Conservation (phyloP, 2,113 vertebrate genomes). For the Sinosuthora webbiana region DNA sequence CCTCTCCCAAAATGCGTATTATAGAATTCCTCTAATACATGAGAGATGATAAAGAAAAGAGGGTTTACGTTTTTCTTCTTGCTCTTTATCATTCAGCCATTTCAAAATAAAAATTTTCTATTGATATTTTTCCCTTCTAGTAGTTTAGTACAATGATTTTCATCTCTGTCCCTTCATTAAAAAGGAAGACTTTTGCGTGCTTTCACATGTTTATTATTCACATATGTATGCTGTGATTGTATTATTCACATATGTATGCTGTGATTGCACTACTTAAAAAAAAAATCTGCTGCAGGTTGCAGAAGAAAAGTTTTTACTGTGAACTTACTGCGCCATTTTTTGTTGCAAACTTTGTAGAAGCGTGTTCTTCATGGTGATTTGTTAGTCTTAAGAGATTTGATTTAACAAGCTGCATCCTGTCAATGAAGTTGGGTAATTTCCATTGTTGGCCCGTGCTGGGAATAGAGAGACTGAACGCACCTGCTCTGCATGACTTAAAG, state of each 20-base stretch:
- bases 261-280: neutral
- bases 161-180: neutral
- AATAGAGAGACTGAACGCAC: conserved; percentile 88
- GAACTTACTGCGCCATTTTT: conserved; percentile 45
- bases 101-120: neutral
- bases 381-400: conserved; percentile 78
- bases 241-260: neutral
- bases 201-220: neutral
- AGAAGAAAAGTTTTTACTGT: conserved; percentile 19
- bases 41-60: neutral
- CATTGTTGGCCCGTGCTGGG: conserved; percentile 85
- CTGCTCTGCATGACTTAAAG: conserved; percentile 87
- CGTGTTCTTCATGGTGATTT: conserved; percentile 67
- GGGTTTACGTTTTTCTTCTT: neutral
- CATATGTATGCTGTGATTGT: neutral
- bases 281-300: neutral
- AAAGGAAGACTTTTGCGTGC: neutral
- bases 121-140: neutral
- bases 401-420: conserved; percentile 95
- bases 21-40: neutral
- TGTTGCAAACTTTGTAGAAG: conserved; percentile 58
- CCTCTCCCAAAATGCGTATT: neutral
- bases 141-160: neutral
- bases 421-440: conserved; percentile 78
- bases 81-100: neutral